Percentiles rank a stretch among this genome's conserved stretches.
These are phyloP conservation scores for Parauchenoglanis punctatus DNA, from an alignment of 2,797 vertebrate genomes.

Conservation along the genomic window DNA sequence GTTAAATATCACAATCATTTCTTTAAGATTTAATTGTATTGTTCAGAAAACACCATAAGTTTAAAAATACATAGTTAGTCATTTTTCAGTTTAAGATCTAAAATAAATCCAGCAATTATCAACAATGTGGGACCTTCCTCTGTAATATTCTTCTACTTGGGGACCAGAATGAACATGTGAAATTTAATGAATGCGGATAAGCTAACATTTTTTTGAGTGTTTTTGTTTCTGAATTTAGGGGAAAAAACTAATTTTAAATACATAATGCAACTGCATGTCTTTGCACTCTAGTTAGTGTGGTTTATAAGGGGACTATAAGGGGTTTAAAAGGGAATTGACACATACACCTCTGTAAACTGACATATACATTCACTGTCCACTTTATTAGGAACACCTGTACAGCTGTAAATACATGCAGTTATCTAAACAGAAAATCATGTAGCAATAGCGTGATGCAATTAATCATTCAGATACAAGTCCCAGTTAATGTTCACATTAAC, in stretches of 20 bases:
- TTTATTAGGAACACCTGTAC: not conserved
- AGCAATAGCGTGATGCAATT: not conserved
- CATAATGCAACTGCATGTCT: not conserved
- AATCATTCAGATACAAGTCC: not conserved
- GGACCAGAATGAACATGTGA: not conserved
- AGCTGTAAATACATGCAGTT: not conserved
- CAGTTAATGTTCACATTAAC: not conserved
- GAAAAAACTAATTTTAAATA: not conserved
- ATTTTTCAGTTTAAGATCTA: not conserved
- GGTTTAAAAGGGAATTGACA: not conserved
- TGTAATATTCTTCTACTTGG: not conserved
- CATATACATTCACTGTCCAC: not conserved
- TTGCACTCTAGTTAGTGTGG: not conserved
- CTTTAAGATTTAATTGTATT: not conserved
- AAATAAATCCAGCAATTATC: not conserved
- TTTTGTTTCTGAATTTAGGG: not conserved
- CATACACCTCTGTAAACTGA: not conserved
- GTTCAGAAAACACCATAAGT: not conserved
- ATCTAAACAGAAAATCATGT: not conserved
- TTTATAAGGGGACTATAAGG: not conserved
- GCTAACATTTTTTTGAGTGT: not conserved
- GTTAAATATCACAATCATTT: not conserved
- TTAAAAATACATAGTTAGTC: not conserved
- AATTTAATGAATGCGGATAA: not conserved
- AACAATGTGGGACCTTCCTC: not conserved